Conservation (phyloP, 2,797 vertebrate genomes). For the Arrhamphus sclerolepis region DNA sequence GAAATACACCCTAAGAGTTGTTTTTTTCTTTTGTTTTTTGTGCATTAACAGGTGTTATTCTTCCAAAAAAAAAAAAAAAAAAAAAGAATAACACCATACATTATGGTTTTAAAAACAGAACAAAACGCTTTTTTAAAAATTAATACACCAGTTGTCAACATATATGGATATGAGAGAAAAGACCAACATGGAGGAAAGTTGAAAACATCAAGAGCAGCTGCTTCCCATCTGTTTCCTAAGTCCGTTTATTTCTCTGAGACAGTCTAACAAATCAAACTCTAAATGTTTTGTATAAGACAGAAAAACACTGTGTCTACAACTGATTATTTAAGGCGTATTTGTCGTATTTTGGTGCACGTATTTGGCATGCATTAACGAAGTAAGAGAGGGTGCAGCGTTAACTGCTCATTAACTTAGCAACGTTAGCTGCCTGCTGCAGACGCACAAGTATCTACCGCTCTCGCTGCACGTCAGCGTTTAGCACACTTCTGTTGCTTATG, state of each 20-base stretch:
- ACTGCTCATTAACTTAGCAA: constrained; percentile 32
- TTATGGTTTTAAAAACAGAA: too few species aligned
- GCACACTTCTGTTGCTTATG: constrained; percentile 3
- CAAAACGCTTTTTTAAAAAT: too few species aligned
- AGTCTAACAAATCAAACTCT: neutral
- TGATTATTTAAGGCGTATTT: too few species aligned
- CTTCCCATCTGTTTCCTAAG: constrained; percentile 40
- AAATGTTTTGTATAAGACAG: neutral
- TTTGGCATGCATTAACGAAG: neutral
- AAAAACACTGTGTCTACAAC: too few species aligned
- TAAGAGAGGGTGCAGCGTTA: constrained; percentile 10
- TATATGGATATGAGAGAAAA: constrained; percentile 22
- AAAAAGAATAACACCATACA: too few species aligned
- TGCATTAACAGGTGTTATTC: too few species aligned
- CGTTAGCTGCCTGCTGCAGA: constrained; percentile 29
- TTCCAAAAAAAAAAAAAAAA: too few species aligned
- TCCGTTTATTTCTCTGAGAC: constrained; percentile 6
- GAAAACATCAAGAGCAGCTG: constrained; percentile 36
- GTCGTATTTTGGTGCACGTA: neutral
- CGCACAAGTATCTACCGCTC: constrained; percentile 8
- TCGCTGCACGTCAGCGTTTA: neutral
- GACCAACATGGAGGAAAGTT: constrained; percentile 51
- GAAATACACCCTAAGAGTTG: too few species aligned
- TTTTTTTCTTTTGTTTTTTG: too few species aligned
- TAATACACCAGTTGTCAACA: constrained; percentile 35